Evolutionary conservation across 2,888 invertebrate genomes (phyloP).

Genomic region (Cosmopolites sordidus): DNA sequence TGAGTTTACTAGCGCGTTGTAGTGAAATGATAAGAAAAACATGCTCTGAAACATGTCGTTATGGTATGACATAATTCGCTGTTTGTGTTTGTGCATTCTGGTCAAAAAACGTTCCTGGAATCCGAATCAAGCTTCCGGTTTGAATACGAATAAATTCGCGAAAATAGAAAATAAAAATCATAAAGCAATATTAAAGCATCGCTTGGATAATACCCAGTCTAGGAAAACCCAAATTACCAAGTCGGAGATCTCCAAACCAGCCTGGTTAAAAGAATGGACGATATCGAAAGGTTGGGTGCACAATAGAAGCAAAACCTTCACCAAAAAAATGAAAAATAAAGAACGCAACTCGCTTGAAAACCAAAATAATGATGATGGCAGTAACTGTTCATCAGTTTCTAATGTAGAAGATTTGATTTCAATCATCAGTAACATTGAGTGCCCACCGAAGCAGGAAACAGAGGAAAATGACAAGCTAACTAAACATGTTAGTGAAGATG

Average conservation of each 20-base stretch:
- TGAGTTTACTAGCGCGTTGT: no score
- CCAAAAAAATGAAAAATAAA: conserved; percentile 3
- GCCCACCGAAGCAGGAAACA: conserved; percentile 16
- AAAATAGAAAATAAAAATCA: conserved; percentile 11
- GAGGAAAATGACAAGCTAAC: conserved; percentile 7
- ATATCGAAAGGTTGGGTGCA: conserved; percentile 50
- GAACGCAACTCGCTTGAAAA: not conserved
- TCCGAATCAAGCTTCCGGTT: conserved; percentile 29
- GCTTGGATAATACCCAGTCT: conserved; percentile 24
- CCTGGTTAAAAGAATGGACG: conserved; percentile 49
- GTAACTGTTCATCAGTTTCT: conserved; percentile 37
- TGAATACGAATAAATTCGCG: conserved; percentile 6
- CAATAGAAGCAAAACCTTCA: conserved; percentile 35
- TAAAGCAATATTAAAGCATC: conserved; percentile 24
- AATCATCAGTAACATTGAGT: conserved; percentile 28
- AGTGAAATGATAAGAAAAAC: not conserved
- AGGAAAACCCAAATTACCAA: conserved; percentile 10
- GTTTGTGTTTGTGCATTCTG: conserved; percentile 41
- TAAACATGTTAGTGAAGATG: not conserved
- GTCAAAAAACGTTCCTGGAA: conserved; percentile 43
- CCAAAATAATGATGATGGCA: conserved; percentile 17
- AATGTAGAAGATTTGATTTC: conserved; percentile 45
- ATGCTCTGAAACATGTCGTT: conserved; percentile 15
- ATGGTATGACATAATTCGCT: conserved; percentile 32
- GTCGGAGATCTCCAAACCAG: conserved; percentile 31